Evolutionary conservation across 2,888 invertebrate genomes (phyloP), one percentile per base, ranked within the genome.

Genomic region (Agrochola litura): DNA sequence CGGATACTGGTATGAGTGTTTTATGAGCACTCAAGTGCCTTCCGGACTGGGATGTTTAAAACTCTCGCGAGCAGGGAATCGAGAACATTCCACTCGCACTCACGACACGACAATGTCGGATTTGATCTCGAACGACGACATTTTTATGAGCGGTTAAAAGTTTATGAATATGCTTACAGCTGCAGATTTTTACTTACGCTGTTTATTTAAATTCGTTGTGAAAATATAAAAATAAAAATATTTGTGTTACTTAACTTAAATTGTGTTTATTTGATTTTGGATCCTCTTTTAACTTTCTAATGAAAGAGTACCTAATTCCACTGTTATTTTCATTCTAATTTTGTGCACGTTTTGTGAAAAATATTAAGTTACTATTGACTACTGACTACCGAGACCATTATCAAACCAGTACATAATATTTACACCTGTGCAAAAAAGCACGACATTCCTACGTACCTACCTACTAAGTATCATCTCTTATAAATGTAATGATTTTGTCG

Each of bases 11-110:
- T 92, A 92, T 91, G 93, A 95, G 95, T 95, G 94, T 94, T 95
- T 95, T 95, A 95, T 94, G 95, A 95, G 94, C 94, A 94, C 95
- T 95, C 91, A 92, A 95, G 94, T 91, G 92, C 91, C 92, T 94
- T 93, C 93, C 93, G 92, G 91, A 90, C 91, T 89, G 91, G 91
- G 94, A 93, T 94, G 95, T 94, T 94, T 95, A 95, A 94, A 94
- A 94, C 94, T 95, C 92, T 85, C 90, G 89, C 89, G 87, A 91
- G 92, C 90, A 92, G 88, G 89, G 90, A 90, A 93, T 94, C 92
- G 92, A 93, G 92, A 89, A 90, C 91, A 85, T 89, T 89, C 92
- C 92, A 93, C 94, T 93, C 91, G 90, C 92, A 92, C 94, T 93
- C 91, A 91, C 92, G 92, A 92, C 92, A 94, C 92, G 93, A 95